Base-by-base conservation (phyloP, 2,888 invertebrate species). In the Troides aeacus region DNA sequence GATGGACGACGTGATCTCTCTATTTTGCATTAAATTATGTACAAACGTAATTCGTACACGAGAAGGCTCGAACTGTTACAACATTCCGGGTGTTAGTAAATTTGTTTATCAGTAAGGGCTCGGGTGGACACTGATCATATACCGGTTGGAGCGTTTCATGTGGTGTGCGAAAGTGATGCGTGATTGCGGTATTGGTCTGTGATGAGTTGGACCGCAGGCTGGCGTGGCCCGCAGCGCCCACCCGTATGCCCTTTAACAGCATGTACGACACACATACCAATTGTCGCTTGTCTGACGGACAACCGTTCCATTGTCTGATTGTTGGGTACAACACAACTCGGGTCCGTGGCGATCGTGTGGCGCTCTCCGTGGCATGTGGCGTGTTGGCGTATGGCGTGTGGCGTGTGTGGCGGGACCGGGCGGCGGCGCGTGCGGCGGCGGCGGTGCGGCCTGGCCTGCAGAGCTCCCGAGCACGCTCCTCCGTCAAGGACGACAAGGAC, bases 401-500 rank as follows among this genome's bases (percentile, higher is more conserved):
- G 71, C 74, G 72, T 74, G 75, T 72, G 75, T 67, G 74, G 74
- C 72, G 73, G 74, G 77, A 79, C 76, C 78, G 76, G 74, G 78
- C 78, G 71, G 75, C 76, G 75, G 75, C 72, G 75, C 53, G 75
- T 74, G 81, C 77, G 75, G 73, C 64, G 75, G 59, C 76, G 73
- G 75, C 72, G 72, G 74, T 75, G 76, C 77, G 75, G 74, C 73
- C 60, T 39, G 50, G 57, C 63, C 56, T 90, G 94, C 95, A 96
- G 96, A 96, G 95, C 94, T 96, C 96, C 93, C 94, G 96, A 89
- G 96, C 96, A 90, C 92, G 92, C 92, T 97, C 98, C 93, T 97
- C 97, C 93, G 96, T 99, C 94, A 97, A 98, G 95, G 99, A 99
- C 95, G 99, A 99, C 95, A 97, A 97, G 94, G 99, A 99, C 94